Evolutionary conservation across 2,797 vertebrate species (phyloP).

Genomic region (Rhynchonycteris naso): DNA sequence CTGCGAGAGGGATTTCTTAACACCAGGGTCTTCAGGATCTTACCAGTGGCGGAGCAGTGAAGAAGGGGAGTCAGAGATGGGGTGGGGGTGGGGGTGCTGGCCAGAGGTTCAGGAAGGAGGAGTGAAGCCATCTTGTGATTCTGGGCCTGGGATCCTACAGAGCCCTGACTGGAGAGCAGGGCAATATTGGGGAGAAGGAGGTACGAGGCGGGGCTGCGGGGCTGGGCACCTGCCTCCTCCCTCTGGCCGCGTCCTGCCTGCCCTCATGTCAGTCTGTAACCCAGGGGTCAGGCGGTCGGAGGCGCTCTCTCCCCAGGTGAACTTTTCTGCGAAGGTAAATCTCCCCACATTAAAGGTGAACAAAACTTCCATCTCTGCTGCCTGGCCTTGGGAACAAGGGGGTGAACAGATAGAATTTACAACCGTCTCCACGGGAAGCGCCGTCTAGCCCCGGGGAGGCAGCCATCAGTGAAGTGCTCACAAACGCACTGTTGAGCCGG

Average conservation of each 20-base stretch:
- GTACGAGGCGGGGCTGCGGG: not conserved
- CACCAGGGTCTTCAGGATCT: not conserved
- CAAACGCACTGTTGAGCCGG: not conserved
- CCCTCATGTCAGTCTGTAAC: not conserved
- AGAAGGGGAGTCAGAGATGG: not conserved
- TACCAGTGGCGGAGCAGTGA: not conserved
- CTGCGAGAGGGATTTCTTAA: not conserved
- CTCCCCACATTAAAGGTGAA: not conserved
- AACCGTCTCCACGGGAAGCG: not conserved
- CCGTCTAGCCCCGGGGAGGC: not conserved
- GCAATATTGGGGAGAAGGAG: not conserved
- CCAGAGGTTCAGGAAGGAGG: not conserved
- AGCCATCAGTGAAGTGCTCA: not conserved
- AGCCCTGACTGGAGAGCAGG: not conserved
- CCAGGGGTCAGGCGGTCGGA: not conserved
- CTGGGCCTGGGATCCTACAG: not conserved
- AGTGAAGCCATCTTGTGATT: slow-evolving; percentile 41
- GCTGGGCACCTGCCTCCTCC: not conserved
- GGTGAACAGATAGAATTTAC: not conserved
- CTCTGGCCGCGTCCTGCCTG: not conserved
- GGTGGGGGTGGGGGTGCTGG: not conserved
- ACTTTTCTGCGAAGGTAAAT: slow-evolving; percentile 17
- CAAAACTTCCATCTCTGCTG: not conserved
- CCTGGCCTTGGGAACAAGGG: not conserved
- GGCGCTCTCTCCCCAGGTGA: not conserved